Percentiles rank a stretch among this genome's conserved stretches.
phyloP scores from a whole-genome alignment of 2,113 vertebrate genomes.

The Geothlypis trichas region DNA sequence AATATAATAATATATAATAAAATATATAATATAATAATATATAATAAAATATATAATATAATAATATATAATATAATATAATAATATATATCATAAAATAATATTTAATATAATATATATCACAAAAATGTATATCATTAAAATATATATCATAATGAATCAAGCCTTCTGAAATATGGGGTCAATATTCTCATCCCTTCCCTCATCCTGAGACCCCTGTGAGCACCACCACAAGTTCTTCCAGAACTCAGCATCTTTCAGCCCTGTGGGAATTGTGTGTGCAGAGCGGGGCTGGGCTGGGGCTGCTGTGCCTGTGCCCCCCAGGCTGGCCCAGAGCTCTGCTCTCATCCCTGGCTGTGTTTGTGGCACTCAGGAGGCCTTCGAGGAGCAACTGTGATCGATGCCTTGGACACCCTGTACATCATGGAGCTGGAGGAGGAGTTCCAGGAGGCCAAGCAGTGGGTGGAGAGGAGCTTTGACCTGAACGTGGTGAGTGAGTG shows the following conservation, averaged over 20 bases:
- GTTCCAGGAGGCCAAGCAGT: slow-evolving; percentile 91
- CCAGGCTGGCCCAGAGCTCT: neutral
- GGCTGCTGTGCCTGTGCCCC: neutral
- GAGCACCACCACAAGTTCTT: neutral
- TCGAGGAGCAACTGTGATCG: slow-evolving; percentile 90
- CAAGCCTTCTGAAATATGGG: no score
- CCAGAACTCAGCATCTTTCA: neutral
- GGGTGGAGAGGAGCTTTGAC: slow-evolving; percentile 91
- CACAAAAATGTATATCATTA: no score
- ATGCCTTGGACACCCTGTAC: slow-evolving; percentile 94
- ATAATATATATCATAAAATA: no score
- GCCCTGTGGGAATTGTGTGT: neutral
- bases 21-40: no score
- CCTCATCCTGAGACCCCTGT: no score
- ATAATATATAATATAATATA: no score
- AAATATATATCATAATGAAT: no score
- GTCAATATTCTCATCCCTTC: no score
- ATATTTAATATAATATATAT: no score
- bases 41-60: no score
- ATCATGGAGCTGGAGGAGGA: slow-evolving; percentile 95
- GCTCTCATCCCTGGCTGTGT: neutral
- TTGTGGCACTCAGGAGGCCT: slow-evolving; percentile 85
- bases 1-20: no score
- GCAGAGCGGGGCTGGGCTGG: neutral
- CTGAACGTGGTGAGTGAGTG: slow-evolving; percentile 94